A percentile compares a stretch with the other conserved stretches of the same genome.
These are phyloP conservation scores for Typhlichthys eigenmanni DNA, from an alignment of 2,797 vertebrate genomes.

Conservation along the genomic window DNA sequence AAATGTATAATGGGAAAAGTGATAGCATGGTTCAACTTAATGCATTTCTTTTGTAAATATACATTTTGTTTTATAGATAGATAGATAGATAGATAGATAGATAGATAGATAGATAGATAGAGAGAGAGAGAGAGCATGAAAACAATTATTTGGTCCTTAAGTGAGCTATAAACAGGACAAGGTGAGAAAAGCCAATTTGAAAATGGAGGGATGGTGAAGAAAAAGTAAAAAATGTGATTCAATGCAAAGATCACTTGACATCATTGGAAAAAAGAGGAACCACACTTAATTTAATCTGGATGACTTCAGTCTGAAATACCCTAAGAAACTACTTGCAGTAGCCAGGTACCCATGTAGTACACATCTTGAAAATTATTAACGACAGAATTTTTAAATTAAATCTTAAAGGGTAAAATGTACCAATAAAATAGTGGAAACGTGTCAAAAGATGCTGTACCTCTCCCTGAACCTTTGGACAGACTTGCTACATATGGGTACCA, in stretches of 20 bases:
- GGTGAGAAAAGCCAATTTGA: constrained; percentile 13
- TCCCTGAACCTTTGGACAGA: no score
- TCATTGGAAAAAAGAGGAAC: constrained; percentile 6
- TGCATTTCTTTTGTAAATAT: not conserved
- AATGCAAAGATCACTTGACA: constrained; percentile 19
- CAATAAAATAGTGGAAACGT: no score
- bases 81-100: no score
- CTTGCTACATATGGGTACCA: no score
- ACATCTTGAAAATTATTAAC: not conserved
- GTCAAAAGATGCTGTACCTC: no score
- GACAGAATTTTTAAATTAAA: not conserved
- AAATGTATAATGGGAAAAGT: not conserved
- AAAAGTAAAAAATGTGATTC: not conserved
- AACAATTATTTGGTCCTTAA: constrained; percentile 57
- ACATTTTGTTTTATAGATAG: not conserved
- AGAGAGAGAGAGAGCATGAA: no score
- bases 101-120: no score
- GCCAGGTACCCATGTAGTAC: not conserved
- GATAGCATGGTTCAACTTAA: constrained; percentile 13
- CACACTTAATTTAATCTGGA: no score
- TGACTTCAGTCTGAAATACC: no score
- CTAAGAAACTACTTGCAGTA: not conserved
- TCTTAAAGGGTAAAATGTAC: no score
- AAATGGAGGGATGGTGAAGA: not conserved
- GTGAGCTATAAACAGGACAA: not conserved